Evolutionary conservation across 1,140 invertebrate genomes (phyloP).

Genomic region (Caenorhabditis inopinata): DNA sequence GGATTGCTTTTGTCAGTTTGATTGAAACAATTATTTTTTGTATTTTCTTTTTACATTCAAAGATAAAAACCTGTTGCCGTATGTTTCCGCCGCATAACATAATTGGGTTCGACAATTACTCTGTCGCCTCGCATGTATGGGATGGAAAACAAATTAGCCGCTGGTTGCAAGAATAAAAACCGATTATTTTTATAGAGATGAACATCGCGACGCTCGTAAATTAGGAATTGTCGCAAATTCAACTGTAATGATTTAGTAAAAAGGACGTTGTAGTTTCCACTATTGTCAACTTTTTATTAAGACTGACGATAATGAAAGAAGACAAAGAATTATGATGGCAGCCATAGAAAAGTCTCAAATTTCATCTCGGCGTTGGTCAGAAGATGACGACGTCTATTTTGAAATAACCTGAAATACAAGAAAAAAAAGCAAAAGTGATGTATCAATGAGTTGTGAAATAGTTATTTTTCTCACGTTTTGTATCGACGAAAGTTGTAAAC

Average conservation of each 20-base stretch:
- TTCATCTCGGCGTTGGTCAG: slow-evolving; percentile 27
- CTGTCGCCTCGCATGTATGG: background rate
- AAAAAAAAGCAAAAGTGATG: slow-evolving; percentile 13
- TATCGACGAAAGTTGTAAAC: too few species aligned
- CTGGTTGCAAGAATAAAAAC: background rate
- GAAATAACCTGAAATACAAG: slow-evolving; percentile 16
- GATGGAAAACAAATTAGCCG: background rate
- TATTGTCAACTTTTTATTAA: background rate
- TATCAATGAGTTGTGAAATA: background rate
- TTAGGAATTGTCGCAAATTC: background rate
- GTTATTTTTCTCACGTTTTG: too few species aligned
- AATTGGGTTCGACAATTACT: slow-evolving; percentile 19
- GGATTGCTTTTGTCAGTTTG: too few species aligned
- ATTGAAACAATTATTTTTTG: slow-evolving; percentile 11
- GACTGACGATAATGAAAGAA: background rate
- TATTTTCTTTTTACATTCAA: slow-evolving; percentile 9
- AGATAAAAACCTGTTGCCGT: slow-evolving; percentile 4
- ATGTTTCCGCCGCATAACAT: background rate
- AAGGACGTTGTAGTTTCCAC: too few species aligned
- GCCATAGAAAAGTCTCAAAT: slow-evolving; percentile 9
- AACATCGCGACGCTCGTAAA: background rate
- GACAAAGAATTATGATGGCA: background rate
- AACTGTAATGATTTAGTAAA: too few species aligned
- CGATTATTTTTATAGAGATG: background rate
- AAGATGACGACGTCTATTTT: slow-evolving; percentile 20